Conservation (phyloP, 53 echinoderm and acorn worm genomes). For the Holothuria leucospilota region DNA sequence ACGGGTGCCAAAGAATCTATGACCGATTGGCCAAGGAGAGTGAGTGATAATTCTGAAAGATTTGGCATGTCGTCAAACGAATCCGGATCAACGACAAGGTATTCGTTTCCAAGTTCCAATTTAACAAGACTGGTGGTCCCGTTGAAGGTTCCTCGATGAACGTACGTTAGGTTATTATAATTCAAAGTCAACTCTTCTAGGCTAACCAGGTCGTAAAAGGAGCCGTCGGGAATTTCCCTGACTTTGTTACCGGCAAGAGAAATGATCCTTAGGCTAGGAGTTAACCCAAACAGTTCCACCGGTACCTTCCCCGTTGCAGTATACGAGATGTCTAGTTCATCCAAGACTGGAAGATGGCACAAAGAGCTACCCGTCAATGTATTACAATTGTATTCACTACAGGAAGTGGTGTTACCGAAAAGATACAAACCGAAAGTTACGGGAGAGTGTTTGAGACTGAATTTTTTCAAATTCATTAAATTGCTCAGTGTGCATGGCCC, state of each 20-base stretch:
- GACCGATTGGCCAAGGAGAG: slow-evolving; percentile 20
- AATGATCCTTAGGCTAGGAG: not conserved
- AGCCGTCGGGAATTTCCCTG: not conserved
- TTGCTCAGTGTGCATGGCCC: not conserved
- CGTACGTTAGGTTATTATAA: slow-evolving; percentile 7
- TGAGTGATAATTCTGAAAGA: slow-evolving; percentile 32
- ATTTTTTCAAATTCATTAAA: not conserved
- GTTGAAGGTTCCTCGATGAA: slow-evolving; percentile 6
- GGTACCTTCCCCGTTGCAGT: slow-evolving; percentile 5
- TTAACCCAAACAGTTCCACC: slow-evolving; percentile 8
- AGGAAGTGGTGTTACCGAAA: slow-evolving; percentile 11
- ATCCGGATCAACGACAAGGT: not conserved
- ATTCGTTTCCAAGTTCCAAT: slow-evolving; percentile 20
- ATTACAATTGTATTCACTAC: slow-evolving; percentile 17
- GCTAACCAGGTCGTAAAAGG: not conserved
- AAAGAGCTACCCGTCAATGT: not conserved
- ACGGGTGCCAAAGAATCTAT: slow-evolving; percentile 23
- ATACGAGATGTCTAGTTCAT: slow-evolving; percentile 16
- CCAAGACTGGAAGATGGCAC: not conserved
- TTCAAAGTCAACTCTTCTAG: not conserved
- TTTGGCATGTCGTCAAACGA: slow-evolving; percentile 11
- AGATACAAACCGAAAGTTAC: not conserved
- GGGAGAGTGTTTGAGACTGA: not conserved
- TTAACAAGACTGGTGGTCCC: not conserved
- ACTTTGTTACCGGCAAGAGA: slow-evolving; percentile 5